These are phyloP conservation scores for Drosophila subquinaria DNA, from an alignment of 2,888 invertebrate species.

Conservation along the genomic window DNA sequence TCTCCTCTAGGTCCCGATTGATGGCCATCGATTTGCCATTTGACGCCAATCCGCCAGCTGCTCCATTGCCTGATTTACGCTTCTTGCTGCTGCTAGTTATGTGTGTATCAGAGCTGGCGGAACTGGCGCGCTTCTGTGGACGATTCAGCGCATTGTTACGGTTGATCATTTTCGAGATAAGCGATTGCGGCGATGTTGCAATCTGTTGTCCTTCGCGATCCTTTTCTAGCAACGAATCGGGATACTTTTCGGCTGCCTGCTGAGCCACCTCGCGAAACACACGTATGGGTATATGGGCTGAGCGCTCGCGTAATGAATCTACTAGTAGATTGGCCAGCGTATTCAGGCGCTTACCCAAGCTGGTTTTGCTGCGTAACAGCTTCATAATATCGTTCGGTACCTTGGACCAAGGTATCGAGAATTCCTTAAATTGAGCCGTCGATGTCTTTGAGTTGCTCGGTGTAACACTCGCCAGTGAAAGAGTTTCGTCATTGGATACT, in stretches of 20 bases:
- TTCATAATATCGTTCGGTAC: constrained; percentile 76
- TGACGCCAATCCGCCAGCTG: constrained; percentile 29
- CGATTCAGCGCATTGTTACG: constrained; percentile 73
- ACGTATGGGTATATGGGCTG: constrained; percentile 63
- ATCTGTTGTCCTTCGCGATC: constrained; percentile 76
- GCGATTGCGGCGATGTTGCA: constrained; percentile 73
- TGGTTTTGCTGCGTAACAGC: constrained; percentile 60
- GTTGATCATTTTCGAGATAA: constrained; percentile 74
- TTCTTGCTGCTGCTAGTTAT: constrained; percentile 59
- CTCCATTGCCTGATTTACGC: constrained; percentile 50
- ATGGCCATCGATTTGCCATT: constrained; percentile 65
- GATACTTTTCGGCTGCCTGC: constrained; percentile 74
- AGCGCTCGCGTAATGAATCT: constrained; percentile 68
- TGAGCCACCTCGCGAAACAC: constrained; percentile 76
- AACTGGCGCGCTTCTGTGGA: constrained; percentile 69
- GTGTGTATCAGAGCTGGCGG: constrained; percentile 59
- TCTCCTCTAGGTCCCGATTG: constrained; percentile 70
- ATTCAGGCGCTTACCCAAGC: constrained; percentile 69
- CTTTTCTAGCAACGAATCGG: constrained; percentile 71
- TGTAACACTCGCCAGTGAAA: constrained; percentile 70
- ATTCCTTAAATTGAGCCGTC: constrained; percentile 68
- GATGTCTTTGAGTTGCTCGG: constrained; percentile 67
- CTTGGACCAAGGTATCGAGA: constrained; percentile 72
- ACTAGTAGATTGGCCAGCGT: constrained; percentile 69
- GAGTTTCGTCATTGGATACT: constrained; percentile 69